These are phyloP conservation scores for Drosophila carrolli DNA, from an alignment of 1,140 invertebrate genomes.

Conservation along the genomic window DNA sequence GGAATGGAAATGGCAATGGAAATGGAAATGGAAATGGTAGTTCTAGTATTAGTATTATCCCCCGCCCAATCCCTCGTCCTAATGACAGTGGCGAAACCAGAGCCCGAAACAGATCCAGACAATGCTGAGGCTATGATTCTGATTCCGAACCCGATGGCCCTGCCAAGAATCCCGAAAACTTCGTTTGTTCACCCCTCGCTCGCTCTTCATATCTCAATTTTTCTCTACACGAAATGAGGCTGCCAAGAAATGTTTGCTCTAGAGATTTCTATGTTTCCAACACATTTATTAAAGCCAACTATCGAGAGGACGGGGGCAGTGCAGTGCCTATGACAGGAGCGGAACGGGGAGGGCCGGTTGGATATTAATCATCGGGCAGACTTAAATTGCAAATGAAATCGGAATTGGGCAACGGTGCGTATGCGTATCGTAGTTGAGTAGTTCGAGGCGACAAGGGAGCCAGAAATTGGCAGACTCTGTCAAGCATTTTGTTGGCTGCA, in stretches of 20 bases:
- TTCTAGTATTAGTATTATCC: conserved; percentile 28
- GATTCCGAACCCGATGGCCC: conserved; percentile 28
- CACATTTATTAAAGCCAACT: conserved; percentile 58
- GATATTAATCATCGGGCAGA: conserved; percentile 56
- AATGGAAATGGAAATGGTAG: background rate
- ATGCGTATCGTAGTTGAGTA: conserved; percentile 55
- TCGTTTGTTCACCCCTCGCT: conserved; percentile 19
- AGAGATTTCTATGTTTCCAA: conserved; percentile 44
- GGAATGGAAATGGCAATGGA: conserved; percentile 25
- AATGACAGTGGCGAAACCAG: conserved; percentile 43
- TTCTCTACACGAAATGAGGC: conserved; percentile 12
- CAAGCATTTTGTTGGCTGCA: conserved; percentile 54
- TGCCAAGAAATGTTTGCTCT: conserved; percentile 59
- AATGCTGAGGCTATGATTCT: conserved; percentile 45
- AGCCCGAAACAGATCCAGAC: conserved; percentile 35
- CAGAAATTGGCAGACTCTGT: conserved; percentile 57
- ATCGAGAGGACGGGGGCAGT: conserved; percentile 8
- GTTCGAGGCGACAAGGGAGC: conserved; percentile 43
- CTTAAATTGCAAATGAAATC: conserved; percentile 58
- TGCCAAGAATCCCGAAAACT: conserved; percentile 54
- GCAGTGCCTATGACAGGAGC: conserved; percentile 41
- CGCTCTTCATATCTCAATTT: conserved; percentile 8
- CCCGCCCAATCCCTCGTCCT: conserved; percentile 1
- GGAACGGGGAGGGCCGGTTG: background rate
- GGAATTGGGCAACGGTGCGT: conserved; percentile 58